Evolutionary conservation across 1,140 invertebrate species (phyloP), one percentile per base, ranked within the genome.

Genomic region (Diploscapter pachys): DNA sequence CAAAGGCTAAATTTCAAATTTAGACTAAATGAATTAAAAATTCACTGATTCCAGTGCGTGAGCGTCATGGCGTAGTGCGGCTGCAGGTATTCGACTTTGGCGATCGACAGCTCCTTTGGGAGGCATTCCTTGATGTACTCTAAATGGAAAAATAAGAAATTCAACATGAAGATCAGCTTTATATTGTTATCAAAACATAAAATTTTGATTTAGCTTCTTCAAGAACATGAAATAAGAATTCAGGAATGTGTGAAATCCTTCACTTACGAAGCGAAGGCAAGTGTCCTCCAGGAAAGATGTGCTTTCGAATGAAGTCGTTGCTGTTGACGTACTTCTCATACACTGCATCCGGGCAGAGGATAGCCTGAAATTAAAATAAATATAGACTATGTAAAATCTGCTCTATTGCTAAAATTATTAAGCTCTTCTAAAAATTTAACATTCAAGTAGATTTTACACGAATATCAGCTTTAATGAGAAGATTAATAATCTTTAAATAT

Each of bases 271-370:
- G 62, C 5, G 69, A 80, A 31, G 79, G 79, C 78, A 80, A 71
- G 72, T 80, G 78, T 54, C 79, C 80, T 50, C 80, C 80, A 54
- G 80, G 80, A 64, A 81, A 81, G 63, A 81, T 81, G 76, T 81
- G 75, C 72, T 81, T 81, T 71, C 80, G 81, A 13, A 81, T 81
- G 71, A 81, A 81, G 67, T 81, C 80, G 48, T 70, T 73, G 49
- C 75, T 78, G 4, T 63, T 67, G 55, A 75, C 67, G 63, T 82
- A 82, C 49, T 72, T 62, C 13, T 81, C 80, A 63, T 81, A 81
- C 31, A 78, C 70, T 11, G 64, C 78, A 61, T 81, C 80, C 48
- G 75, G 79, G 67, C 80, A 81, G 67, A 72, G 66, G 54, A 81
- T 81, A 49, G 75, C 77, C 80, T 81, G 59, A 72, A 80, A 56